Percentiles rank a stretch among this genome's conserved stretches.
Evolutionary conservation across 2,113 vertebrate species (phyloP).

Genomic region (Platycercus adscitus): DNA sequence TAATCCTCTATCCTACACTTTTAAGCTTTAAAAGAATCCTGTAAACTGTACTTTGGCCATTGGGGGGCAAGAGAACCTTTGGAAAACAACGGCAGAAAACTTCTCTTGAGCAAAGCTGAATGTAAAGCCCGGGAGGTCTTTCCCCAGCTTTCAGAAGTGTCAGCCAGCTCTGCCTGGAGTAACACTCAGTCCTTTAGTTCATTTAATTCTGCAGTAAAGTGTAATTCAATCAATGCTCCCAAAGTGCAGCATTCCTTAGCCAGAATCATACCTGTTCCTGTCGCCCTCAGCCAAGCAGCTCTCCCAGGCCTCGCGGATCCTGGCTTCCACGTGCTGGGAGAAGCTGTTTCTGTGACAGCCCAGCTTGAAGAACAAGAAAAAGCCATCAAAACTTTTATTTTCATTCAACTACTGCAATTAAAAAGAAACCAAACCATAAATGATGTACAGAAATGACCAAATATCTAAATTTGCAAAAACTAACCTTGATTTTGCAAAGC

Average conservation of each 20-base stretch:
- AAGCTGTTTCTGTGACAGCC: not conserved
- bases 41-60: not conserved
- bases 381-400: not conserved
- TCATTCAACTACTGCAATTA: not conserved
- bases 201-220: not conserved
- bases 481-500: not conserved
- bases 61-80: not conserved
- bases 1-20: not conserved
- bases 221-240: not conserved
- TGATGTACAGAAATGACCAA: not conserved
- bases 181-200: not conserved
- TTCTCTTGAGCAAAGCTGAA: not conserved
- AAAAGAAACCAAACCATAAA: not conserved
- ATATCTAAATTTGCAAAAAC: not conserved
- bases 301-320: not conserved
- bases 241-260: not conserved
- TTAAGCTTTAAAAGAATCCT: not conserved
- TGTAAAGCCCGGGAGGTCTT: not conserved
- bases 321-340: not conserved
- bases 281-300: not conserved
- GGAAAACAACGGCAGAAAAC: not conserved
- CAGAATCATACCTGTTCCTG: slow-evolving; percentile 4
- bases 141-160: not conserved
- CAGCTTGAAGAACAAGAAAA: not conserved
- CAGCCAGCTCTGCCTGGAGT: not conserved